These are phyloP conservation scores for Daptonema setosum DNA, from an alignment of 2,888 invertebrate species.

Conservation along the genomic window DNA sequence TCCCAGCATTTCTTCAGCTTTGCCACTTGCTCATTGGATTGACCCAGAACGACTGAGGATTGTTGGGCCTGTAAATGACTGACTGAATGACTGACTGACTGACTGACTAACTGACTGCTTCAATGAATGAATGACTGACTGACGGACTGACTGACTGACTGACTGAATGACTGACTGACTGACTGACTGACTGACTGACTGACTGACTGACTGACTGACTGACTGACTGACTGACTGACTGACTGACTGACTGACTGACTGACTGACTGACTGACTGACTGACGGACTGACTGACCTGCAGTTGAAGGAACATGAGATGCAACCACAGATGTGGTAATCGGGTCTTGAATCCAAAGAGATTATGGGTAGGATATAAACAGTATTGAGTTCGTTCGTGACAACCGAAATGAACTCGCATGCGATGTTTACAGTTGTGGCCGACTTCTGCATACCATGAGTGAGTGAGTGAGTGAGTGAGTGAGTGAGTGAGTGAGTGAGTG, in stretches of 20 bases:
- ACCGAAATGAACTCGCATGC: conserved; percentile 57
- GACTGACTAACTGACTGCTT: conserved; percentile 26
- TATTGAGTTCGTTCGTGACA: neutral
- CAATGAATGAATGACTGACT: neutral
- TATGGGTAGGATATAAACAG: conserved; percentile 38
- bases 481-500: no score
- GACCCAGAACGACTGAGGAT: conserved; percentile 21
- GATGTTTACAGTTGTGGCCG: conserved; percentile 37
- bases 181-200: neutral
- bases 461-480: no score
- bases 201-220: conserved; percentile 24
- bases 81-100: neutral
- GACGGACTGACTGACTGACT: neutral
- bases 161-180: conserved; percentile 23
- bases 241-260: conserved; percentile 29
- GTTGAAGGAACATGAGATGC: conserved; percentile 78
- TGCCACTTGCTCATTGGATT: conserved; percentile 29
- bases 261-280: neutral
- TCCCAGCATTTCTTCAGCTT: conserved; percentile 68
- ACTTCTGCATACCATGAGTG: neutral
- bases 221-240: neutral
- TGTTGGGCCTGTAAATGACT: neutral
- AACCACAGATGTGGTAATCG: conserved; percentile 71
- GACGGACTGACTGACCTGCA: conserved; percentile 39
- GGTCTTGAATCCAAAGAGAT: conserved; percentile 36